Conservation (phyloP, 2,888 invertebrate species). For the Zygogramma bicolorata region DNA sequence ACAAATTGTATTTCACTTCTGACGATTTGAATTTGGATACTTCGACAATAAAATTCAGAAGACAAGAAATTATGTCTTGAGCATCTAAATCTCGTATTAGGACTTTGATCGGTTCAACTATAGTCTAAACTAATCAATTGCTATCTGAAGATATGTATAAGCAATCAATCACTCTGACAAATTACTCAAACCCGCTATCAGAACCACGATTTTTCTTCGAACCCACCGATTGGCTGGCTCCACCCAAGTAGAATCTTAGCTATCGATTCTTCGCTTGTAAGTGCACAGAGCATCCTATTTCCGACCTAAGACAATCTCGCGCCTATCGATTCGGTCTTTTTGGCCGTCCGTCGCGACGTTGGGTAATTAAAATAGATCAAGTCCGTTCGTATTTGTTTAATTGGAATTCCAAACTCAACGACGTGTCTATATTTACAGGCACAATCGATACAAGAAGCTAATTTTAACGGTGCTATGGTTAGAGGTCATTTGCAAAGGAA, state of each 20-base stretch:
- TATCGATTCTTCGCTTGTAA: neutral
- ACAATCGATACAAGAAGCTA: neutral
- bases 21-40: too few species aligned
- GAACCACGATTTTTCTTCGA: neutral
- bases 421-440: neutral
- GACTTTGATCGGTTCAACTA: too few species aligned
- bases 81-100: too few species aligned
- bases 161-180: neutral
- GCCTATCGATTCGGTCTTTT: neutral
- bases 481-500: neutral
- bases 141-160: neutral
- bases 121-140: too few species aligned
- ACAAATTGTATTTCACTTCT: too few species aligned
- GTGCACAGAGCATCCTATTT: neutral
- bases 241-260: neutral
- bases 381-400: neutral
- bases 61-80: too few species aligned
- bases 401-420: neutral
- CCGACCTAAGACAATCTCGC: conserved; percentile 5
- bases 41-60: too few species aligned
- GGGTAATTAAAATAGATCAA: conserved; percentile 7
- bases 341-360: neutral
- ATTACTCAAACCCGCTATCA: neutral
- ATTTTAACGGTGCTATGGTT: neutral
- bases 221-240: neutral